Evolutionary conservation across 2,113 vertebrate species (phyloP).

Genomic region (Upupa epops): DNA sequence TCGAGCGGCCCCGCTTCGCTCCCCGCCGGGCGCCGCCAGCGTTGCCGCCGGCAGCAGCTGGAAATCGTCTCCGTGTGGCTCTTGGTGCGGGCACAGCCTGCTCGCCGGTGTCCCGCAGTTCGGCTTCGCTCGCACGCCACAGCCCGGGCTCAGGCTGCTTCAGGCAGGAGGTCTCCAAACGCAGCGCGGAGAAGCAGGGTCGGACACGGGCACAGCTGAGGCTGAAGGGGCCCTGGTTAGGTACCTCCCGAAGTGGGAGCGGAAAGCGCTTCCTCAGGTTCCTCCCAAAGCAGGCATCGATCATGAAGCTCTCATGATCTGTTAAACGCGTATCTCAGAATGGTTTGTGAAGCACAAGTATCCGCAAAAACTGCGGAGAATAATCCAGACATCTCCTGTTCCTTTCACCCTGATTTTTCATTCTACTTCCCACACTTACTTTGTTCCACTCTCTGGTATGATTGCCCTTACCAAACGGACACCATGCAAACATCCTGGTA

Average conservation of each 20-base stretch:
- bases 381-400: neutral
- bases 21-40: too few relatives aligned
- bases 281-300: neutral
- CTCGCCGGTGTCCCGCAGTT: neutral
- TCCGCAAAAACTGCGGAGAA: neutral
- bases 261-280: neutral
- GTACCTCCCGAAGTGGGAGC: neutral
- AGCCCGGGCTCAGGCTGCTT: neutral
- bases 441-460: neutral
- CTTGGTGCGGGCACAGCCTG: too few relatives aligned
- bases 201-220: accelerated
- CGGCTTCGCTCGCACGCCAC: too few relatives aligned
- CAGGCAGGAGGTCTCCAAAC: neutral
- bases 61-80: too few relatives aligned
- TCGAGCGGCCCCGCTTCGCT: too few relatives aligned
- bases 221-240: too few relatives aligned
- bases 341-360: neutral
- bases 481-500: too few relatives aligned
- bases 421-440: neutral
- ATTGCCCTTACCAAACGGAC: neutral
- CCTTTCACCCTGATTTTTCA: neutral
- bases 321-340: neutral
- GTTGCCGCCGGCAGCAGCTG: too few relatives aligned
- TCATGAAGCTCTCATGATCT: neutral
- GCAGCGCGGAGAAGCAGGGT: neutral